A percentile compares a stretch with the other conserved stretches of the same genome.
Evolutionary conservation across 2,113 vertebrate genomes (phyloP).

Genomic region (Leucosticte australis): DNA sequence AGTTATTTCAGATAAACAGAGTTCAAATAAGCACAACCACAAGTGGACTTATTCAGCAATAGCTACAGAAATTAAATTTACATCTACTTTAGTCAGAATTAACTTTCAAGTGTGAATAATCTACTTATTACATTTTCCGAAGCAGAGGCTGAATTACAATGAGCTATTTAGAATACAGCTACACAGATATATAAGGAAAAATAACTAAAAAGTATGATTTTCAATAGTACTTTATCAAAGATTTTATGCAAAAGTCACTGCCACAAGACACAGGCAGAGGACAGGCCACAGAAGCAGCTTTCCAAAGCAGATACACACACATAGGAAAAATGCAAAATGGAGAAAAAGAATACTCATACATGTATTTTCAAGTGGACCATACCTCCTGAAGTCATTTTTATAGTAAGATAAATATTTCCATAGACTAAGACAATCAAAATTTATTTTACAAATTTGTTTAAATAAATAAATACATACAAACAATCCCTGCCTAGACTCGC

Average conservation of each 20-base stretch:
- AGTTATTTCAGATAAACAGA: not conserved
- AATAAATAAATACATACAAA: not conserved
- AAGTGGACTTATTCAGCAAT: not conserved
- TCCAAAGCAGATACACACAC: not conserved
- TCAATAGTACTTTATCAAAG: not conserved
- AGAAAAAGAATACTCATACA: not conserved
- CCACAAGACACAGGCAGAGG: not conserved
- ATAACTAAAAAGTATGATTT: not conserved
- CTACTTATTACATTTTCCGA: not conserved
- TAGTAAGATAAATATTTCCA: not conserved
- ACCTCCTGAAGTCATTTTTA: not conserved
- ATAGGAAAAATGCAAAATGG: not conserved
- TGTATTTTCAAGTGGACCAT: not conserved
- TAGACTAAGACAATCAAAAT: not conserved
- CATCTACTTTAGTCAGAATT: not conserved
- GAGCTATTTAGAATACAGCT: not conserved
- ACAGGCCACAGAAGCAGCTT: not conserved
- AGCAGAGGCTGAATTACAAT: not conserved
- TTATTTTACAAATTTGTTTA: not conserved
- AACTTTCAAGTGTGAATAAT: slow-evolving; percentile 8
- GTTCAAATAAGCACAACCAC: not conserved
- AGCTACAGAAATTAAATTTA: slow-evolving; percentile 29
- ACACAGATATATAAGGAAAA: not conserved
- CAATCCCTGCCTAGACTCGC: accelerated
- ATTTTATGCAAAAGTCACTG: not conserved